Base-by-base conservation (phyloP, 2,888 invertebrate genomes). In the Harpagoxenus sublaevis region DNA sequence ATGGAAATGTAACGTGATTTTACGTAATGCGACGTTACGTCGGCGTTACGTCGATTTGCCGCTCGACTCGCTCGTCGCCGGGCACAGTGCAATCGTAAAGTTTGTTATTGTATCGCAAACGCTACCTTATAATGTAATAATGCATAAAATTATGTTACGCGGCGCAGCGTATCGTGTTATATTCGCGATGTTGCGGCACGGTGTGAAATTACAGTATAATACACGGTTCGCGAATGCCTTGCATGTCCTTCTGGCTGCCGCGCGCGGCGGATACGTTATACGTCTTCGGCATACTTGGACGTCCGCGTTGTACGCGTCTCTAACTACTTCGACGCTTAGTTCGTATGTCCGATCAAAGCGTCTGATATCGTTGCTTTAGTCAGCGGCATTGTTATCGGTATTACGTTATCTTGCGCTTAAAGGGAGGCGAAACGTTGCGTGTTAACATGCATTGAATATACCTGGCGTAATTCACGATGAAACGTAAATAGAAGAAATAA, bases 1-100 rank as follows among this genome's bases (percentile, higher is more conserved):
- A 71, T 71, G 71, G 71, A 51, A 71, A 71, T 48, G 15, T 60
- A 48, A 79, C 79, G 79, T 79, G 71, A 71, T 79, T 71, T 71
- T 45, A 48, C 71, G 79, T 63, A 63, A 77, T 63, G 39, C 75
- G 10, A 57, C 70, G 35, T 51, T 78, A 51, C 78, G 12, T 55
- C 75, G 10, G 45, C 70, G 35, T 51, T 78, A 51, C 78, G 12
- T 55, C 53, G 42, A 73, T 55, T 62, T 62, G 31, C 12, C 8
- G 45, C 3, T 51, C 28, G 23, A 23, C 62, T 28, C 57, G 31
- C 23, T 23, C 60, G 45, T n/a, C 6, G 65, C 10, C 63, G 48
- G 6, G 35, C 28, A 2, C 42, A 3, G 45, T 12, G 35, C 57
- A 70, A 71, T 79, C 60, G 28, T 73, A 48, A 51, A 60, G 28